A percentile compares a stretch with the other conserved stretches of the same genome.
Evolutionary conservation across 2,113 vertebrate species (phyloP).

Genomic region (Hyaena hyaena): DNA sequence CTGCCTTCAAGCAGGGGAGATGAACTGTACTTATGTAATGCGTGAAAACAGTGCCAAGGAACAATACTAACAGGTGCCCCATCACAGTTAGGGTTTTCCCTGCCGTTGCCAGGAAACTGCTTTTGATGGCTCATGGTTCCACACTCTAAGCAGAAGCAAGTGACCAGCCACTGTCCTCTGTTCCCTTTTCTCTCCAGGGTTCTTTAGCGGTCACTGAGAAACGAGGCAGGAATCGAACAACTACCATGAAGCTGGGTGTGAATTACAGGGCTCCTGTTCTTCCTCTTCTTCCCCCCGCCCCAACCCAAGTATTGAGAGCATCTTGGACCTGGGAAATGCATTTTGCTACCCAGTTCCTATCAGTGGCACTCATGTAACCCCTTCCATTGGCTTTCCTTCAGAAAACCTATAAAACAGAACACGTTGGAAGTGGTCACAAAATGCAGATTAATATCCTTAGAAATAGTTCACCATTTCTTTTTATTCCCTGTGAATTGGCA

Average conservation of each 20-base stretch:
- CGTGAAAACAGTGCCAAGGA: not conserved
- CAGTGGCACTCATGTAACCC: not conserved
- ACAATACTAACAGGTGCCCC: fast-evolving
- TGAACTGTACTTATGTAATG: not conserved
- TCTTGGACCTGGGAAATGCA: not conserved
- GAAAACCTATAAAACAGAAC: not conserved
- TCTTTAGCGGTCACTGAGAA: not conserved
- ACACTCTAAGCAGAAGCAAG: not conserved
- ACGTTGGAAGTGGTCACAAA: not conserved
- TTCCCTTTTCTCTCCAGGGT: not conserved
- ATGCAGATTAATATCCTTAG: not conserved
- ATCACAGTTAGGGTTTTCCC: not conserved
- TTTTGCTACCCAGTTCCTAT: not conserved
- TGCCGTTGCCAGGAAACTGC: not conserved
- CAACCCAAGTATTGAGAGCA: not conserved
- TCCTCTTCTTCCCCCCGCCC: not conserved
- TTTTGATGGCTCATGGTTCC: not conserved
- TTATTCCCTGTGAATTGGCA: not conserved
- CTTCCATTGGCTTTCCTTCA: not conserved
- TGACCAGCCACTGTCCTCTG: not conserved
- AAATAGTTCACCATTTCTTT: not conserved
- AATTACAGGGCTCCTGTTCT: not conserved
- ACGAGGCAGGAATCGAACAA: not conserved
- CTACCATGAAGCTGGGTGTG: not conserved
- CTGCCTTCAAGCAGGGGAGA: not conserved